These are phyloP conservation scores for Caenorhabditis drosophilae DNA, from an alignment of 2,888 invertebrate genomes.

Conservation along the genomic window DNA sequence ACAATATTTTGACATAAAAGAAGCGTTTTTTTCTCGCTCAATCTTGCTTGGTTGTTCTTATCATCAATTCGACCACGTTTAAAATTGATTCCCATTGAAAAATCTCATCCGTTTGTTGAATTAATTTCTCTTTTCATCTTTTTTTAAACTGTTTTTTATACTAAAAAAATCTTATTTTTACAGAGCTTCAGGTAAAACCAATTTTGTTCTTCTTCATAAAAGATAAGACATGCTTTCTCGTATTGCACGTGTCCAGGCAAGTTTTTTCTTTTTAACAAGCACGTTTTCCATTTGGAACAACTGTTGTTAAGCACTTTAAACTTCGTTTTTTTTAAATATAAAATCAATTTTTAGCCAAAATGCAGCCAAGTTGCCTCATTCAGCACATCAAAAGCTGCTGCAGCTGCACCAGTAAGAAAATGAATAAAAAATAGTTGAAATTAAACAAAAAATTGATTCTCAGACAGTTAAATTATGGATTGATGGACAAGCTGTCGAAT, in stretches of 20 bases:
- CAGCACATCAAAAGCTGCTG: conserved; percentile 30
- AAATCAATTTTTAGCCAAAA: conserved; percentile 20
- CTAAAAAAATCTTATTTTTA: not conserved
- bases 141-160: no score
- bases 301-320: no score
- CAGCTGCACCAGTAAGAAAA: conserved; percentile 28
- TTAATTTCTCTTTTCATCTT: no score
- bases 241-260: conserved; percentile 38
- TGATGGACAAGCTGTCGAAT: conserved; percentile 89
- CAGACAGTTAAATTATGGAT: conserved; percentile 83
- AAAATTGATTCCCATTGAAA: no score
- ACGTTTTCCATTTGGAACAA: not conserved
- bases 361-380: conserved; percentile 31
- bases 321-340: not conserved
- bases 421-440: conserved; percentile 2
- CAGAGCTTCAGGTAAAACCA: conserved; percentile 25
- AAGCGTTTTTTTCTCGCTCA: no score
- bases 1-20: no score
- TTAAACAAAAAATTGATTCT: not conserved
- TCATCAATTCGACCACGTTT: no score
- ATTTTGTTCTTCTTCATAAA: not conserved
- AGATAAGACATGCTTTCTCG: conserved; percentile 34
- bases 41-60: no score
- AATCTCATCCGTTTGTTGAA: no score
- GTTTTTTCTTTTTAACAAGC: conserved; percentile 1